A percentile compares a stretch with the other conserved stretches of the same genome.
Evolutionary conservation across 2,797 vertebrate genomes (phyloP).

Genomic region (Synaphobranchus kaupii): DNA sequence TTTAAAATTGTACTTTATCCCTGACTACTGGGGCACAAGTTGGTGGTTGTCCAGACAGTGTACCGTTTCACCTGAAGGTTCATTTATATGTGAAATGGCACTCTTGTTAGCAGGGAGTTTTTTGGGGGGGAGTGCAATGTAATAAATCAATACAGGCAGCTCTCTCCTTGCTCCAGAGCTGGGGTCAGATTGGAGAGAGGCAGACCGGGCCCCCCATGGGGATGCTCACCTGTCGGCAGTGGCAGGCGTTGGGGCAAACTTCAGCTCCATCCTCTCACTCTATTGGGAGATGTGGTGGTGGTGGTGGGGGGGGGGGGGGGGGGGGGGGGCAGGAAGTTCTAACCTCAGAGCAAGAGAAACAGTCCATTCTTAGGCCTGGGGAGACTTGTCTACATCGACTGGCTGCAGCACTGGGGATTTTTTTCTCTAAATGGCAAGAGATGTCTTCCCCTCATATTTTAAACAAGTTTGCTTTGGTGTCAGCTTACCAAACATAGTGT

Average conservation of each 20-base stretch:
- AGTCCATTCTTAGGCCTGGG: neutral
- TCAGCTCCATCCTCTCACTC: neutral
- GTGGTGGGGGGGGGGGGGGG: neutral
- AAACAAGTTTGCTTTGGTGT: neutral
- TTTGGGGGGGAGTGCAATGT: neutral
- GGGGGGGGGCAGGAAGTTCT: neutral
- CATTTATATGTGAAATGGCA: neutral
- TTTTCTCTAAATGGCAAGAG: neutral
- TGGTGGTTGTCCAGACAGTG: neutral
- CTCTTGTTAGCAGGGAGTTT: neutral
- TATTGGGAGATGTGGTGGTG: neutral
- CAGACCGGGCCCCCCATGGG: neutral
- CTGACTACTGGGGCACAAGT: neutral
- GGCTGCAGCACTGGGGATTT: neutral
- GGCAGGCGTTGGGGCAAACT: neutral
- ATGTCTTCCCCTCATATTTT: neutral
- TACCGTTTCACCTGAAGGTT: neutral
- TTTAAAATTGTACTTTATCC: neutral
- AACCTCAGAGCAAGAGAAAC: neutral
- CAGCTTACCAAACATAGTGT: neutral
- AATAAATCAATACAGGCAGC: slow-evolving; percentile 16
- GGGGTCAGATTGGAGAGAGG: neutral
- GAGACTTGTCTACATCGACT: neutral
- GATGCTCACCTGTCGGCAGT: slow-evolving; percentile 8
- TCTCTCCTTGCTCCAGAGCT: slow-evolving; percentile 1